A percentile compares a stretch with the other conserved stretches of the same genome.
Conservation (phyloP, 2,888 invertebrate genomes). For the Agapostemon virescens region DNA sequence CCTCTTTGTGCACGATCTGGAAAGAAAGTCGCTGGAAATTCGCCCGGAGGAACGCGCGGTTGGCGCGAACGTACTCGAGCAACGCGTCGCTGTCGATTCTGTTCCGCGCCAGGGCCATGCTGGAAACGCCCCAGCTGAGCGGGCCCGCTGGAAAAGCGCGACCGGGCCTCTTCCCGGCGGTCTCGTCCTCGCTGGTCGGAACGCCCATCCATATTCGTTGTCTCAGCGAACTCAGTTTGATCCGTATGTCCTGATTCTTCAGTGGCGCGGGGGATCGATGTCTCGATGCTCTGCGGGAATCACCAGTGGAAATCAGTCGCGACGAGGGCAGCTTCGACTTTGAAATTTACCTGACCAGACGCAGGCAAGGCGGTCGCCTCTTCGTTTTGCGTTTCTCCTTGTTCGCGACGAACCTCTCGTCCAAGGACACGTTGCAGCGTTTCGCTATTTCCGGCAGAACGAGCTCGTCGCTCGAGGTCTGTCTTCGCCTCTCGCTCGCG, state of each 20-base stretch:
- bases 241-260: slow-evolving; percentile 82
- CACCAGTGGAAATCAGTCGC: neutral
- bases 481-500: slow-evolving; percentile 21
- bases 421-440: slow-evolving; percentile 73
- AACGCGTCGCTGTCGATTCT: slow-evolving; percentile 84
- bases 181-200: slow-evolving; percentile 80
- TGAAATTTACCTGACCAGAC: slow-evolving; percentile 65
- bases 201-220: slow-evolving; percentile 89
- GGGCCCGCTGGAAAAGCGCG: slow-evolving; percentile 79
- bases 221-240: slow-evolving; percentile 86
- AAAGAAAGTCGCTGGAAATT: slow-evolving; percentile 9
- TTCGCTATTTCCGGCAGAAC: slow-evolving; percentile 71
- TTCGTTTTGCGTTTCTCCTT: slow-evolving; percentile 60
- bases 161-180: slow-evolving; percentile 41
- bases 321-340: neutral
- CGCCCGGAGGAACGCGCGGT: neutral
- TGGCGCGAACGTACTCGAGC: slow-evolving; percentile 80
- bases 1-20: slow-evolving; percentile 86
- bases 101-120: slow-evolving; percentile 82
- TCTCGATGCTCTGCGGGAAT: slow-evolving; percentile 65
- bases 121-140: slow-evolving; percentile 86
- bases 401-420: slow-evolving; percentile 55
- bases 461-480: slow-evolving; percentile 35
- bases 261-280: slow-evolving; percentile 70
- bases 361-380: slow-evolving; percentile 65